phyloP scores from a whole-genome alignment of 2,113 vertebrate species.

The Scolopax mira region DNA sequence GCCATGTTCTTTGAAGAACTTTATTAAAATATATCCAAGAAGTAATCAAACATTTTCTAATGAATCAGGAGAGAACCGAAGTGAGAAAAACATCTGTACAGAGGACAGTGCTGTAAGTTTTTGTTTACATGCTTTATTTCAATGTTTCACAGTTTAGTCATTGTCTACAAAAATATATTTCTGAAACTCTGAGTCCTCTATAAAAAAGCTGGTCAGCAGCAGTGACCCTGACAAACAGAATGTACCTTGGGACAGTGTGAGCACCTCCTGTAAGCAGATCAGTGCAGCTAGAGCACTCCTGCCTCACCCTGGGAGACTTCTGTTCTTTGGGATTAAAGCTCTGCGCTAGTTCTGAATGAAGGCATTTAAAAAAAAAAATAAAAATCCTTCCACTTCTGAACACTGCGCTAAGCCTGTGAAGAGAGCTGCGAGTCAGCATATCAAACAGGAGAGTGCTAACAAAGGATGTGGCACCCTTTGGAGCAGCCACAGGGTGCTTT shows the following conservation, averaged over 20 bases:
- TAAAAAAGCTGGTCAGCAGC: conserved; percentile 78
- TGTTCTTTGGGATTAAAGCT: conserved; percentile 71
- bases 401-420: background rate
- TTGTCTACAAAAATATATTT: conserved; percentile 80
- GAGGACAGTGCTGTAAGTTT: conserved; percentile 60
- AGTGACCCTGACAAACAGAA: conserved; percentile 74
- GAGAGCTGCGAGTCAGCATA: background rate
- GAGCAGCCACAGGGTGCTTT: background rate
- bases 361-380: background rate
- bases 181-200: conserved; percentile 77
- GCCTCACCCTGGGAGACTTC: conserved; percentile 53
- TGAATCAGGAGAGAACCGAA: conserved; percentile 49
- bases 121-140: conserved; percentile 75
- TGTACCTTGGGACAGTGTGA: conserved; percentile 69
- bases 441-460: background rate
- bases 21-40: conserved; percentile 77
- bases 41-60: conserved; percentile 71
- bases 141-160: conserved; percentile 77
- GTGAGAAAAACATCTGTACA: conserved; percentile 66
- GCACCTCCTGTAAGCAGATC: conserved; percentile 61
- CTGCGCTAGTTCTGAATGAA: conserved; percentile 44
- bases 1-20: conserved; percentile 60
- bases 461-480: background rate
- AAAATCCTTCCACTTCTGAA: background rate
- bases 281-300: conserved; percentile 41